Percentiles rank a stretch among this genome's conserved stretches.
These are phyloP conservation scores for Pycnomerus fuliginosus DNA, from an alignment of 2,888 invertebrate genomes.

Conservation along the genomic window DNA sequence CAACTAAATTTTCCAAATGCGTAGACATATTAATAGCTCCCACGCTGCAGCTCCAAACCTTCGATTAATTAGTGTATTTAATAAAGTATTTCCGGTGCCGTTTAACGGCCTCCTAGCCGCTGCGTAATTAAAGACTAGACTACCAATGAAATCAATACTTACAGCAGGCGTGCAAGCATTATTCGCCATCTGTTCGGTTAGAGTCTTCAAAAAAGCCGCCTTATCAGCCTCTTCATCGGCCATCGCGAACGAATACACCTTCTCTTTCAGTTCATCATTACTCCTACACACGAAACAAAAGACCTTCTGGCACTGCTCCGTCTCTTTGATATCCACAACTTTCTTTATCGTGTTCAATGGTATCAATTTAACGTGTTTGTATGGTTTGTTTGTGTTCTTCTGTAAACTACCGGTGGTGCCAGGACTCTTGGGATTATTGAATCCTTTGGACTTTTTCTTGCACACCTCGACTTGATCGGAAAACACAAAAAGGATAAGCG, in stretches of 20 bases:
- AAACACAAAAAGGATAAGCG: conserved; percentile 87
- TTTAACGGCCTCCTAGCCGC: too few relatives aligned
- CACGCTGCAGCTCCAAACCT: too few relatives aligned
- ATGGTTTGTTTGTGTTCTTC: conserved; percentile 68
- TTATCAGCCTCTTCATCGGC: conserved; percentile 76
- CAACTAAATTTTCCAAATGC: too few relatives aligned
- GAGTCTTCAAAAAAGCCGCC: conserved; percentile 72
- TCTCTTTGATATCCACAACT: conserved; percentile 87
- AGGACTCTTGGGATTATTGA: conserved; percentile 70
- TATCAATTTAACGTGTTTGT: conserved; percentile 88
- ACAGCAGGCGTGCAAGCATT: conserved; percentile 91
- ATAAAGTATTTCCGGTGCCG: too few relatives aligned
- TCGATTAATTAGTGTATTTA: too few relatives aligned
- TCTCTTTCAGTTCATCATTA: conserved; percentile 83
- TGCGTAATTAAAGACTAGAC: conserved; percentile 6
- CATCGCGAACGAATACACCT: conserved; percentile 83
- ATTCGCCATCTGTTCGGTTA: conserved; percentile 90
- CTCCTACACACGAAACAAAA: conserved; percentile 88
- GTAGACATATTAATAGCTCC: too few relatives aligned
- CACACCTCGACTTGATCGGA: conserved; percentile 93
- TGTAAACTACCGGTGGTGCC: conserved; percentile 52
- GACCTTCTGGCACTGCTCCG: conserved; percentile 82
- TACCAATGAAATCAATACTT: conserved; percentile 49
- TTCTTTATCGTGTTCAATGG: conserved; percentile 85
- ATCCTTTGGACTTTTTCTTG: conserved; percentile 78